phyloP scores from a whole-genome alignment of 1,140 invertebrate genomes.

The Arctopsyche grandis region DNA sequence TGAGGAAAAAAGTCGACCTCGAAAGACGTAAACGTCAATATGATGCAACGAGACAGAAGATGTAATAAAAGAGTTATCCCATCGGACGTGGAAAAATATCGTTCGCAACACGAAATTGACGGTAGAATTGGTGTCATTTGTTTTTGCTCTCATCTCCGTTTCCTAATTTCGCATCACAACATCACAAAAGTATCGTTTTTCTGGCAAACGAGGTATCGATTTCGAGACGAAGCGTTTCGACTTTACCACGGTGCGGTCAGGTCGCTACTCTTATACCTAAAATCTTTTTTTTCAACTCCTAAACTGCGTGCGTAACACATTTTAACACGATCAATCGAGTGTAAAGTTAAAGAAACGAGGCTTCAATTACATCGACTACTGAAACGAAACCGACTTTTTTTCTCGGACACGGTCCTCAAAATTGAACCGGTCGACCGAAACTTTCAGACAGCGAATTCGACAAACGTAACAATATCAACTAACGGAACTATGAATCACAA shows the following conservation, averaged over 20 bases:
- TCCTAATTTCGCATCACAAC: too few species aligned
- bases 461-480: not conserved
- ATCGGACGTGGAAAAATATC: too few species aligned
- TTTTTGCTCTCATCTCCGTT: too few species aligned
- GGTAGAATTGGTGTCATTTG: too few species aligned
- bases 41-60: too few species aligned
- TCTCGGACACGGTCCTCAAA: not conserved
- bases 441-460: not conserved
- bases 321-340: conserved; percentile 23
- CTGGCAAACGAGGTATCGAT: conserved; percentile 12
- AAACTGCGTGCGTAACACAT: conserved; percentile 9
- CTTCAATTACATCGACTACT: not conserved
- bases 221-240: not conserved
- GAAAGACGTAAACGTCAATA: not conserved
- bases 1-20: not conserved
- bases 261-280: not conserved
- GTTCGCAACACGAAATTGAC: too few species aligned
- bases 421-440: not conserved
- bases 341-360: conserved; percentile 30
- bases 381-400: not conserved
- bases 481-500: not conserved
- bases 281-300: not conserved
- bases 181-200: not conserved
- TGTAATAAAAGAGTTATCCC: too few species aligned
- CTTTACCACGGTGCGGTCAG: conserved; percentile 19